Conservation (phyloP, 2,888 invertebrate species). For the Fragum sueziense region DNA sequence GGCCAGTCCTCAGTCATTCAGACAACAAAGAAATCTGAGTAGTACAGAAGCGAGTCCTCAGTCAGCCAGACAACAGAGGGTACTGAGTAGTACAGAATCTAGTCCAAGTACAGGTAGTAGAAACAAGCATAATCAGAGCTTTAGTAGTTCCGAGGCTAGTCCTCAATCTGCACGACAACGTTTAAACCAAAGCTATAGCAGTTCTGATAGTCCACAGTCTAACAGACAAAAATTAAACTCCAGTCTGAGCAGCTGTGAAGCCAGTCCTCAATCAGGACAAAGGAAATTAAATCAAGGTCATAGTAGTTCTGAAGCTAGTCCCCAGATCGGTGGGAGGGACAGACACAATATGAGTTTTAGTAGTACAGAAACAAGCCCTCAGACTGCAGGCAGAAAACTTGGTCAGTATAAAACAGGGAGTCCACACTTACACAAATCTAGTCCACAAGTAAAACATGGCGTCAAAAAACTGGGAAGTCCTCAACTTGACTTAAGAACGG, state of each 20-base stretch:
- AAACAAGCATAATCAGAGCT: slow-evolving; percentile 49
- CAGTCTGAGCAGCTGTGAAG: slow-evolving; percentile 43
- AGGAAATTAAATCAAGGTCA: slow-evolving; percentile 35
- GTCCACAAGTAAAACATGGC: slow-evolving; percentile 11
- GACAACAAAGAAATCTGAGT: slow-evolving; percentile 35
- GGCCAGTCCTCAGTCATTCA: slow-evolving; percentile 54
- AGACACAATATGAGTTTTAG: slow-evolving; percentile 41
- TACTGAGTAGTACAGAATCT: slow-evolving; percentile 51
- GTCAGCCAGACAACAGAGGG: slow-evolving; percentile 41
- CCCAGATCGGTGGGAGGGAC: slow-evolving; percentile 41
- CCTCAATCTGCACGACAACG: slow-evolving; percentile 37
- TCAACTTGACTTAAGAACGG: slow-evolving; percentile 35
- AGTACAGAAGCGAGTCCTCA: slow-evolving; percentile 46
- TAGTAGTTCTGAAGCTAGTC: slow-evolving; percentile 53
- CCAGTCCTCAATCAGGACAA: slow-evolving; percentile 44
- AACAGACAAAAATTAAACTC: slow-evolving; percentile 47
- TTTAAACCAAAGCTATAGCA: slow-evolving; percentile 43
- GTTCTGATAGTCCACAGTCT: slow-evolving; percentile 54
- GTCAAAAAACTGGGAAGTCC: slow-evolving; percentile 42
- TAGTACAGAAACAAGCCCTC: slow-evolving; percentile 43
- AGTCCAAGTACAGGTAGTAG: slow-evolving; percentile 56
- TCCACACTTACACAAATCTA: slow-evolving; percentile 47
- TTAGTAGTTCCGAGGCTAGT: slow-evolving; percentile 45
- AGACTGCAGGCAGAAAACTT: slow-evolving; percentile 34
- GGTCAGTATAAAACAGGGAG: slow-evolving; percentile 44